Evolutionary conservation across 2,113 vertebrate species (phyloP).

Genomic region (Heterochromis multidens): DNA sequence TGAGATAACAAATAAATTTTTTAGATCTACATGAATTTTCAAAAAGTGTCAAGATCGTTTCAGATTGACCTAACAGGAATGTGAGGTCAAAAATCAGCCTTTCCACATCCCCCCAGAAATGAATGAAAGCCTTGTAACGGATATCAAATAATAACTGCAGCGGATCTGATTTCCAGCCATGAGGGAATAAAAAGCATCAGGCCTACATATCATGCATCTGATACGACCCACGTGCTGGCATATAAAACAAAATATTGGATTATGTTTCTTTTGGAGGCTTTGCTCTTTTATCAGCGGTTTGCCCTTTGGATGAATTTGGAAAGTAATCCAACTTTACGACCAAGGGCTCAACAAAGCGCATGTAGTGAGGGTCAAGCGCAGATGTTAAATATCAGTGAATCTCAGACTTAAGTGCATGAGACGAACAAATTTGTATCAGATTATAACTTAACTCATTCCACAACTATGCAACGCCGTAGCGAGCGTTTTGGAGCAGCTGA

Average conservation of each 20-base stretch:
- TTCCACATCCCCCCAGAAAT: neutral
- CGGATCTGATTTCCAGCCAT: slow-evolving; percentile 61
- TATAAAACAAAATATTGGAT: slow-evolving; percentile 40
- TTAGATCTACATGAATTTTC: neutral
- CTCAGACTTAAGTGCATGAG: neutral
- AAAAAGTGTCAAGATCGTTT: slow-evolving; percentile 4
- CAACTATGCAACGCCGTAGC: neutral
- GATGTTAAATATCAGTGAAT: slow-evolving; percentile 18
- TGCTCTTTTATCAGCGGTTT: slow-evolving; percentile 20
- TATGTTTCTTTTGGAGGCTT: slow-evolving; percentile 22
- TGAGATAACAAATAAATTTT: neutral
- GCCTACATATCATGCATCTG: slow-evolving; percentile 56
- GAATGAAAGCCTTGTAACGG: slow-evolving; percentile 66
- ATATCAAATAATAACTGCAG: slow-evolving; percentile 65
- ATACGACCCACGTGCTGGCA: slow-evolving; percentile 53
- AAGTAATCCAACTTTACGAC: slow-evolving; percentile 36
- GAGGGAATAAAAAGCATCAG: slow-evolving; percentile 40
- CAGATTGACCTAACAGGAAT: slow-evolving; percentile 1
- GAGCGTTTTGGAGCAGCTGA: neutral
- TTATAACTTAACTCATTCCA: neutral
- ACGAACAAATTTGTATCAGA: neutral
- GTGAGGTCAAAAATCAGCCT: slow-evolving; percentile 11
- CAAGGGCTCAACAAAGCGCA: slow-evolving; percentile 8
- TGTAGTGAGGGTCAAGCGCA: neutral
- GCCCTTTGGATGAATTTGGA: neutral